These are phyloP conservation scores for Zosterops japonicus DNA, from an alignment of 2,113 vertebrate genomes.

Conservation along the genomic window DNA sequence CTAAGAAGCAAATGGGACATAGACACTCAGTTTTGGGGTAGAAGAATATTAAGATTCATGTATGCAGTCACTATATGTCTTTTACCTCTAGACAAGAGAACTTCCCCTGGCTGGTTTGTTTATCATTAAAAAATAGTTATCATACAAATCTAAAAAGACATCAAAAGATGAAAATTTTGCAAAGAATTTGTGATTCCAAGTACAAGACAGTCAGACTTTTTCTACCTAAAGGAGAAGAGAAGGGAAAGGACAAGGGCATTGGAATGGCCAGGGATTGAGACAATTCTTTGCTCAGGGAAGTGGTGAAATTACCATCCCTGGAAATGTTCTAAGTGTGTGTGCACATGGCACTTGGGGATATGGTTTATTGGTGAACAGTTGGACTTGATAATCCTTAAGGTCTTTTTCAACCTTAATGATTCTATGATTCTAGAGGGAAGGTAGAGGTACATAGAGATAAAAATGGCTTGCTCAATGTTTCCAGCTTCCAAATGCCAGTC, in stretches of 20 bases:
- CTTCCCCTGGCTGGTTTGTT: background rate
- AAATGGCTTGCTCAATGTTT: background rate
- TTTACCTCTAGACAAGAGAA: background rate
- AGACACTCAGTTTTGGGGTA: background rate
- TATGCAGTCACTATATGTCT: background rate
- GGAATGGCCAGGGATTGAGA: background rate
- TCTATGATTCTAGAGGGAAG: background rate
- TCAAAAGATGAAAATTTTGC: background rate
- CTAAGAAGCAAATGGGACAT: background rate
- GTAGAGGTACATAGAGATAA: background rate
- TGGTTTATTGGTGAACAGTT: background rate
- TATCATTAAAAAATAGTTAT: background rate
- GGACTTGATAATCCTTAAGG: background rate
- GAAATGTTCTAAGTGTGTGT: accelerated
- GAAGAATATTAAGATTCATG: background rate
- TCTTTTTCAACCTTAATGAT: background rate
- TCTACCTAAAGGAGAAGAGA: background rate
- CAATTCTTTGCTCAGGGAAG: background rate
- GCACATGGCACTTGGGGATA: too few relatives aligned
- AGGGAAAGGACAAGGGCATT: background rate
- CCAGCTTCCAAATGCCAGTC: background rate
- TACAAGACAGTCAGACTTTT: background rate
- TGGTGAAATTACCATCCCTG: background rate
- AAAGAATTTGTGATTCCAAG: background rate
- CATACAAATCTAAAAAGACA: background rate